These are phyloP conservation scores for Octopus sinensis DNA, from an alignment of 1,140 invertebrate species.

Conservation along the genomic window DNA sequence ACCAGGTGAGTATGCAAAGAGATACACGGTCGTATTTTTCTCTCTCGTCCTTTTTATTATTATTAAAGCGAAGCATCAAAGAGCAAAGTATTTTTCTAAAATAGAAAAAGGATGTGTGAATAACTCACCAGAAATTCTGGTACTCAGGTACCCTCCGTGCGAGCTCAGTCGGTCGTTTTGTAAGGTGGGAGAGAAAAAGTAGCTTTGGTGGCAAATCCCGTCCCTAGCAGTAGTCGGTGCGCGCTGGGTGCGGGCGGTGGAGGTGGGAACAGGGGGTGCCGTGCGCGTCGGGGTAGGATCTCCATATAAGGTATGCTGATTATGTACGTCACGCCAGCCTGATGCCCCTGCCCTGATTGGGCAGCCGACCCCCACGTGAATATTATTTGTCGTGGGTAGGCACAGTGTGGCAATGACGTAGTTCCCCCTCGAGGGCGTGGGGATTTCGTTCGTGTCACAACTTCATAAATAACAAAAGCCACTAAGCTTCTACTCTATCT, in stretches of 20 bases:
- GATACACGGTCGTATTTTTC: no score
- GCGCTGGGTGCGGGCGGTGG: conserved; percentile 36
- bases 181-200: conserved; percentile 11
- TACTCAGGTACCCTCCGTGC: conserved; percentile 7
- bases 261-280: not conserved
- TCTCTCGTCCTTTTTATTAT: no score
- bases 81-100: no score
- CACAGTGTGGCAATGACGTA: conserved; percentile 31
- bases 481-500: not conserved
- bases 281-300: conserved; percentile 24
- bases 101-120: no score
- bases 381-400: conserved; percentile 38
- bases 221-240: conserved; percentile 30
- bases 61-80: no score
- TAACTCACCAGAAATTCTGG: conserved; percentile 5
- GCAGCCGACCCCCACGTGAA: conserved; percentile 42
- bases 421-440: conserved; percentile 38
- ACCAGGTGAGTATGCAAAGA: no score
- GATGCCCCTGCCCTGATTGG: conserved; percentile 36
- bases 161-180: conserved; percentile 13
- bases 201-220: conserved; percentile 24
- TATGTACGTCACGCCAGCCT: conserved; percentile 32
- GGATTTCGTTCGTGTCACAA: conserved; percentile 25
- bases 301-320: conserved; percentile 37
- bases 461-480: conserved; percentile 19